Conservation (phyloP, 30 jellyfish, hydroid and myxozoan genomes). For the Cassiopea andromeda region DNA sequence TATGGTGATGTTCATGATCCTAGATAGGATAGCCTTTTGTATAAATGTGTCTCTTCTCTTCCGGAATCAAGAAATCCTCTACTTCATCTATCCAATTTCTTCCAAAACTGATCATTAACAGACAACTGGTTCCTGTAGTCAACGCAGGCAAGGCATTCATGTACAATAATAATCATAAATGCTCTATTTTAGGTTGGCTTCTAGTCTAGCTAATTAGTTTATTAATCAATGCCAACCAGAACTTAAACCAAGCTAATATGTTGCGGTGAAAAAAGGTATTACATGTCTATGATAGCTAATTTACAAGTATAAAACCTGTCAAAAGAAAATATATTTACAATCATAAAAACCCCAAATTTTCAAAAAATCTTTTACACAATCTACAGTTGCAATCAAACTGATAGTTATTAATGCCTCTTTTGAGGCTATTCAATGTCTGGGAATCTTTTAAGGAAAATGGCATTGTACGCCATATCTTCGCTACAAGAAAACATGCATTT, state of each 20-base stretch:
- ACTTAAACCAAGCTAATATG: background rate
- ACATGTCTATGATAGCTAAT: background rate
- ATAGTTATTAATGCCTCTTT: background rate
- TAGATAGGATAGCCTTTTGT: too few species aligned
- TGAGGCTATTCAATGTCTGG: background rate
- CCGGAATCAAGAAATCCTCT: too few species aligned
- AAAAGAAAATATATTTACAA: background rate
- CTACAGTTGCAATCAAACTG: background rate
- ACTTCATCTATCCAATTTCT: too few species aligned
- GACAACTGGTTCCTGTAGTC: too few species aligned
- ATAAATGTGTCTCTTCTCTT: too few species aligned
- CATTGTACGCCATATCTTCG: too few species aligned
- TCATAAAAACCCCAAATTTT: background rate
- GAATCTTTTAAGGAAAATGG: background rate
- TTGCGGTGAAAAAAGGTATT: background rate
- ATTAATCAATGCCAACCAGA: background rate
- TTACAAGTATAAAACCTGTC: background rate
- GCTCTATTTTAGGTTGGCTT: background rate
- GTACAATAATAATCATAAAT: too few species aligned
- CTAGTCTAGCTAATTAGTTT: background rate
- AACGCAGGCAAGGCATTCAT: too few species aligned
- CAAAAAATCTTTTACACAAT: background rate
- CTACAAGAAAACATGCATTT: too few species aligned
- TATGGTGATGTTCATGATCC: too few species aligned
- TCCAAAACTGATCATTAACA: too few species aligned